Evolutionary conservation across 2,888 invertebrate genomes (phyloP), one percentile per base, ranked within the genome.

Genomic region (Spilarctia lutea): DNA sequence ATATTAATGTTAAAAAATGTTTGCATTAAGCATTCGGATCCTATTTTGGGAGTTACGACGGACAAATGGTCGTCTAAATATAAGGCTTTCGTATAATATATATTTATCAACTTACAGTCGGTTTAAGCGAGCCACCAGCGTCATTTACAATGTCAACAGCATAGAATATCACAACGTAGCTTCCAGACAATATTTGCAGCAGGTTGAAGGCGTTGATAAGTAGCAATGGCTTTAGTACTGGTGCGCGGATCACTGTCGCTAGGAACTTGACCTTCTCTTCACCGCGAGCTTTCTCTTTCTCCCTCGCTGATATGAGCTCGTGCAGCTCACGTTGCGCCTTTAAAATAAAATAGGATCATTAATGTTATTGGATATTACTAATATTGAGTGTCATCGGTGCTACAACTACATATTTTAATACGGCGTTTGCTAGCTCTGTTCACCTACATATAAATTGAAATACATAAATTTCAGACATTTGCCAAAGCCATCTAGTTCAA

Each of bases 81-180:
- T 45, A 45, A 4, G 16, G 16, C 39, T 39, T 39, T 39, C 39
- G 6, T 39, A 39, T 11, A 39, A 39, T 10, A 10, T 39, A 39
- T 11, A 39, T 11, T 8, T 4, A 63, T 52, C 18, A 65, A 70
- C 92, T 92, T 74, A 96, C 95, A 71, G 93, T 92, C 39, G 95
- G 92, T 30, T 87, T 83, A 30, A 95, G 80, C 16, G 96, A 90
- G 78, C 96, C 96, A 7, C 96, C 96, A 74, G 96, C 93, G 75
- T 97, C 96, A 13, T 96, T 92, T 16, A 98, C 96, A 75, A 98
- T 97, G 84, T 98, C 97, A 0, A 98, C 97, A 0, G 98, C 98
- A 88, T 98, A 98, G 92, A 98, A 98, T 74, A 98, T 97, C 74
- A 98, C 96, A 24, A 98, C 96, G 87, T 97, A 98, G 30, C 98